These are phyloP conservation scores for Diplodus sargus DNA, from an alignment of 2,797 vertebrate genomes.

Conservation along the genomic window DNA sequence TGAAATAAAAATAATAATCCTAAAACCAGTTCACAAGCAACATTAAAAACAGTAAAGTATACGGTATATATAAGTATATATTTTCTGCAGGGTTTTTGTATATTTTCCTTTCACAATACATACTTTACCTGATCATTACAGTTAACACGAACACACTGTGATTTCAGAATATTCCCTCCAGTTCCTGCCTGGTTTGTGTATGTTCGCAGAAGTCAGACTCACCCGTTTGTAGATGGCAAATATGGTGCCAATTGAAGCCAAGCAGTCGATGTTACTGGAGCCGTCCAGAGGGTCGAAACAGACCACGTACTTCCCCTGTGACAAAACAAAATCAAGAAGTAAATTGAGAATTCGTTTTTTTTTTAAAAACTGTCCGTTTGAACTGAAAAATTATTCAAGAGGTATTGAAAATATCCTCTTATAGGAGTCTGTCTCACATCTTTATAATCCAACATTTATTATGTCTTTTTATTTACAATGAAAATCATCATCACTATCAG, in stretches of 20 bases:
- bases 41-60: neutral
- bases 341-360: neutral
- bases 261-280: constrained; percentile 97
- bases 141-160: neutral
- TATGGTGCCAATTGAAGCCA: constrained; percentile 97
- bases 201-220: constrained; percentile 55
- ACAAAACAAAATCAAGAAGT: neutral
- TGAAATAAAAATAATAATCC: neutral
- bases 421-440: neutral
- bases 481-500: neutral
- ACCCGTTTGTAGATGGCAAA: constrained; percentile 97
- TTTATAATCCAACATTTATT: neutral
- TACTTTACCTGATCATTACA: neutral
- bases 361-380: too few relatives aligned
- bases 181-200: neutral
- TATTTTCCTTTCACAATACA: too few relatives aligned
- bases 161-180: too few relatives aligned
- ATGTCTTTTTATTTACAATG: neutral
- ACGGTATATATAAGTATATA: too few relatives aligned
- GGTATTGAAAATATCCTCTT: neutral
- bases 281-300: constrained; percentile 99
- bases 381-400: too few relatives aligned
- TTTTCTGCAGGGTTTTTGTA: too few relatives aligned
- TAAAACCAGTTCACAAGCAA: neutral
- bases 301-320: constrained; percentile 96